Conservation (phyloP, 2,888 invertebrate genomes). For the Vanessa cardui region DNA sequence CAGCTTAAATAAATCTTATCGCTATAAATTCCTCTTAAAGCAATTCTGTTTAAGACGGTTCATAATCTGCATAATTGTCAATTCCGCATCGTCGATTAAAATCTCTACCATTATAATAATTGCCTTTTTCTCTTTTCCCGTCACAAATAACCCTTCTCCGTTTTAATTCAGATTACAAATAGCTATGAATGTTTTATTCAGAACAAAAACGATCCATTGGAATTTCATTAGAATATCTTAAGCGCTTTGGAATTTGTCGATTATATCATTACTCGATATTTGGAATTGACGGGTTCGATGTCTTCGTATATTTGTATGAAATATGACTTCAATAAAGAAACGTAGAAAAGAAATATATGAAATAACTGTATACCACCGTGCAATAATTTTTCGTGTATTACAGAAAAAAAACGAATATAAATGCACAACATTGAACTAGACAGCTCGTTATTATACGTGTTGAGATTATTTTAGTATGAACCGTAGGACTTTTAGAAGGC, state of each 20-base stretch:
- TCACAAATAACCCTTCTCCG: slow-evolving; percentile 53
- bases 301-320: no score
- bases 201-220: slow-evolving; percentile 33
- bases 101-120: slow-evolving; percentile 61
- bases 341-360: no score
- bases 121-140: slow-evolving; percentile 52
- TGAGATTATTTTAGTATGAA: no score
- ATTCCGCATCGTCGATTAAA: slow-evolving; percentile 43
- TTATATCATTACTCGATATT: slow-evolving; percentile 16
- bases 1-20: no score
- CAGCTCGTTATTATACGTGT: no score
- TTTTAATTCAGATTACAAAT: slow-evolving; percentile 62
- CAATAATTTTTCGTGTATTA: no score
- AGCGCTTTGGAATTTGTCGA: slow-evolving; percentile 21
- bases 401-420: no score
- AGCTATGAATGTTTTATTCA: slow-evolving; percentile 52
- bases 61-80: slow-evolving; percentile 49
- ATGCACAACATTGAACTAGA: no score
- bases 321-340: no score
- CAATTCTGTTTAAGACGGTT: not conserved
- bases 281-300: not conserved
- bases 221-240: slow-evolving; percentile 35
- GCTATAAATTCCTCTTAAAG: no score
- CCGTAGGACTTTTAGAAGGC: no score
- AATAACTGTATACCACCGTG: no score